A percentile compares a stretch with the other conserved stretches of the same genome.
These are phyloP conservation scores for Lepus americanus DNA, from an alignment of 2,113 vertebrate species.

Conservation along the genomic window DNA sequence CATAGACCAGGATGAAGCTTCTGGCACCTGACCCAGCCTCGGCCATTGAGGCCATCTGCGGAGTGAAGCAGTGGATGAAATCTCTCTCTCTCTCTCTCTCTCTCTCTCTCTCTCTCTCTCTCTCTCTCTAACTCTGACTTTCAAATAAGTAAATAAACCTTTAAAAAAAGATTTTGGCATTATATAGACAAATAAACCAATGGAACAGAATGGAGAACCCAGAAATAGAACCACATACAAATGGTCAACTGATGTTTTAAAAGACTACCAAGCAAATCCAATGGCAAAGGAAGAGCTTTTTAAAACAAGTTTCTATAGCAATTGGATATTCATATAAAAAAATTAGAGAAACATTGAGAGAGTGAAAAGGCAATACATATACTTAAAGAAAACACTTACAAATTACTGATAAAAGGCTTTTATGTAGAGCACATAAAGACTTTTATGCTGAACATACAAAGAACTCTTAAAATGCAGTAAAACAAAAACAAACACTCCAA, in stretches of 20 bases:
- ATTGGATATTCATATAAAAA: background rate
- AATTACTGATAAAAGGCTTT: background rate
- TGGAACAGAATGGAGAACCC: background rate
- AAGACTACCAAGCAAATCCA: background rate
- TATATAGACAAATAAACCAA: conserved; percentile 20
- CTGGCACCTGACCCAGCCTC: no score
- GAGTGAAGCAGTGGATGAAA: no score
- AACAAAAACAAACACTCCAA: background rate
- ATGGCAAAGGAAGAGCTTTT: background rate
- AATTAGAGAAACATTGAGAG: background rate
- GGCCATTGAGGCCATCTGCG: no score
- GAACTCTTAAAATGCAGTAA: background rate
- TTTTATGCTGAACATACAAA: background rate
- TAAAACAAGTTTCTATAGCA: background rate
- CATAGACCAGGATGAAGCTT: no score
- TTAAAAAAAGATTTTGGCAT: background rate
- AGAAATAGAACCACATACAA: background rate
- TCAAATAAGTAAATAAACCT: no score
- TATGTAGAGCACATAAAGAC: background rate
- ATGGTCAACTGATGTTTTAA: background rate
- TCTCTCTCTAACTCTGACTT: no score
- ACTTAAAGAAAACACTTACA: background rate
- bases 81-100: no score
- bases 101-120: no score
- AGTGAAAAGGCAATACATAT: background rate